phyloP scores from a whole-genome alignment of 2,888 invertebrate genomes.

The Argyresthia albistria region DNA sequence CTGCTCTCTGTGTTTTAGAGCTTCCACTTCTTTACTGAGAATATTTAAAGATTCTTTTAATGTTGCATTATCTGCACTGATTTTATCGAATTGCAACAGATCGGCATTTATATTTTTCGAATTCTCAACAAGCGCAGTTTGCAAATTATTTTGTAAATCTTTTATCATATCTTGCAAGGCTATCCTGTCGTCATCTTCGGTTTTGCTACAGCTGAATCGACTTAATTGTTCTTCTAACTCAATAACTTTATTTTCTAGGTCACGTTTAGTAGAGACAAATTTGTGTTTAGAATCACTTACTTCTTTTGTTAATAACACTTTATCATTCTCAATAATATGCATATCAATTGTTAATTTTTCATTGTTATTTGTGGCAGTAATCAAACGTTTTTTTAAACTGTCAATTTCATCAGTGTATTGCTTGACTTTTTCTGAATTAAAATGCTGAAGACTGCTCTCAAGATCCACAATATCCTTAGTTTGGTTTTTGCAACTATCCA shows the following conservation, averaged over 20 bases:
- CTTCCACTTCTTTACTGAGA: neutral
- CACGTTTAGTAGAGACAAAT: too few species aligned
- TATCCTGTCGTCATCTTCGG: too few species aligned
- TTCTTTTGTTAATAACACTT: slow-evolving; percentile 54
- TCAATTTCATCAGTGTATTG: slow-evolving; percentile 49
- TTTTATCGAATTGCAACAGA: neutral
- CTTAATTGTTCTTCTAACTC: too few species aligned
- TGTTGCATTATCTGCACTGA: neutral
- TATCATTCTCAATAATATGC: slow-evolving; percentile 65
- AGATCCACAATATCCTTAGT: slow-evolving; percentile 58
- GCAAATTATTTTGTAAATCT: slow-evolving; percentile 22
- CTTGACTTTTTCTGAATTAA: slow-evolving; percentile 31
- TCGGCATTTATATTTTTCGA: slow-evolving; percentile 26
- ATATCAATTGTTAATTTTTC: slow-evolving; percentile 66
- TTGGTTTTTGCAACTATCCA: slow-evolving; percentile 51
- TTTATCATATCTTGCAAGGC: too few species aligned
- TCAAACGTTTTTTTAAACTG: slow-evolving; percentile 48
- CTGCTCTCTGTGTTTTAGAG: neutral
- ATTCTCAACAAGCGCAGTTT: slow-evolving; percentile 23
- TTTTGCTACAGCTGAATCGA: too few species aligned
- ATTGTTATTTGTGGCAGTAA: slow-evolving; percentile 43
- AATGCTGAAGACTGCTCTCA: slow-evolving; percentile 43
- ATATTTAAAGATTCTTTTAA: slow-evolving; percentile 11
- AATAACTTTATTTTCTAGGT: too few species aligned
- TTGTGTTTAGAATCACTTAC: slow-evolving; percentile 43